These are phyloP conservation scores for Microplitis manilae DNA, from an alignment of 2,888 invertebrate species.

Conservation along the genomic window DNA sequence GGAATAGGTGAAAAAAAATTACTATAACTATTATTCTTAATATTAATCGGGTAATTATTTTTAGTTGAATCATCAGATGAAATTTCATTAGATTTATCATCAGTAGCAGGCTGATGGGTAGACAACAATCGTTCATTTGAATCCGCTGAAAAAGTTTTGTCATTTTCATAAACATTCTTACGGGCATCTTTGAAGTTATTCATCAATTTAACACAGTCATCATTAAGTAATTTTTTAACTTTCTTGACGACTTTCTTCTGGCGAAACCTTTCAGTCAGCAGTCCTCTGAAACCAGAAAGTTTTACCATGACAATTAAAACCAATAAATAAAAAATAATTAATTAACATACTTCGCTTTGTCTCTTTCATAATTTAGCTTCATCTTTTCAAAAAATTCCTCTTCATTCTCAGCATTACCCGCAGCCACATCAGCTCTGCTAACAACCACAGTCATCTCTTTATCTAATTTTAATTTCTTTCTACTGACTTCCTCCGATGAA, in stretches of 20 bases:
- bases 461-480: neutral
- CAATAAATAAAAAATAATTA: neutral
- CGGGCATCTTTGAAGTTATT: constrained; percentile 32
- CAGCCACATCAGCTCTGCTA: neutral
- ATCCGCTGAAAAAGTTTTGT: too few species aligned
- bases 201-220: constrained; percentile 32
- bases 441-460: neutral
- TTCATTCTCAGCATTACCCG: neutral
- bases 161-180: neutral
- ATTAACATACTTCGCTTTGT: neutral
- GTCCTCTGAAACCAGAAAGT: neutral
- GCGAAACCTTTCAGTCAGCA: neutral
- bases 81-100: constrained; percentile 3
- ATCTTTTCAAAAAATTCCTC: neutral
- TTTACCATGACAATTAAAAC: neutral
- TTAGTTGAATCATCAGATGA: constrained; percentile 19
- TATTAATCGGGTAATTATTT: neutral
- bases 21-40: neutral
- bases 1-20: too few species aligned
- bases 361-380: neutral
- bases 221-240: constrained; percentile 23
- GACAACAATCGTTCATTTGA: too few species aligned
- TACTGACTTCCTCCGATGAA: constrained; percentile 25
- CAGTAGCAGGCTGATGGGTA: too few species aligned
- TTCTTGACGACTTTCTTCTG: constrained; percentile 17